phyloP scores from a whole-genome alignment of 2,888 invertebrate species.

The Mimachlamys varia region DNA sequence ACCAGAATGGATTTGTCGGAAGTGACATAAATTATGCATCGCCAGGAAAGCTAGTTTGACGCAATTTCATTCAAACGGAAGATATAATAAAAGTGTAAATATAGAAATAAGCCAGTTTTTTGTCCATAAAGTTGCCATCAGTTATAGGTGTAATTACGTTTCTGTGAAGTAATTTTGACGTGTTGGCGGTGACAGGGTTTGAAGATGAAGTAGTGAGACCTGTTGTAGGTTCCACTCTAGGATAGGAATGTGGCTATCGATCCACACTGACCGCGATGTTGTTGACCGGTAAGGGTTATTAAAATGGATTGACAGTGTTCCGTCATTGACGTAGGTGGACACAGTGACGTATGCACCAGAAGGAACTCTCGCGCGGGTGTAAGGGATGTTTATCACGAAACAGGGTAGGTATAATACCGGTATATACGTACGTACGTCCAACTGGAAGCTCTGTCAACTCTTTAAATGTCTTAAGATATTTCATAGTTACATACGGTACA shows the following conservation, averaged over 20 bases:
- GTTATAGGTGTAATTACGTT: neutral
- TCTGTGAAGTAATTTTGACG: neutral
- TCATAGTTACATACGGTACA: neutral
- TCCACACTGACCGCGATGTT: neutral
- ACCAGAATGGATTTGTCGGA: conserved; percentile 12
- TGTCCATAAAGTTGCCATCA: neutral
- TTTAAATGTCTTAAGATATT: neutral
- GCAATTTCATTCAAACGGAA: conserved; percentile 23
- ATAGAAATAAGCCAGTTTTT: neutral
- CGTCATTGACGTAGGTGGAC: neutral
- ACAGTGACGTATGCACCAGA: neutral
- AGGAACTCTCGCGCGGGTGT: neutral
- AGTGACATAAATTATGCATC: conserved; percentile 11
- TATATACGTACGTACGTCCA: too few species aligned
- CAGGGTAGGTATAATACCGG: neutral
- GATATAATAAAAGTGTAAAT: neutral
- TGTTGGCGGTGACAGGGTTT: too few species aligned
- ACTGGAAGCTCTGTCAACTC: neutral
- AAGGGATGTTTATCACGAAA: conserved; percentile 1
- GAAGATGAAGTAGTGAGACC: neutral
- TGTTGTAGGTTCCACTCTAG: neutral
- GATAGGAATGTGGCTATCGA: conserved; percentile 21
- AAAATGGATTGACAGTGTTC: conserved; percentile 1
- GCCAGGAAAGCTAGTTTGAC: neutral
- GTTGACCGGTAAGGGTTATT: conserved; percentile 16